A percentile compares a stretch with the other conserved stretches of the same genome.
Conservation (phyloP, 2,113 vertebrate species). For the Notarius lentiginosus region DNA sequence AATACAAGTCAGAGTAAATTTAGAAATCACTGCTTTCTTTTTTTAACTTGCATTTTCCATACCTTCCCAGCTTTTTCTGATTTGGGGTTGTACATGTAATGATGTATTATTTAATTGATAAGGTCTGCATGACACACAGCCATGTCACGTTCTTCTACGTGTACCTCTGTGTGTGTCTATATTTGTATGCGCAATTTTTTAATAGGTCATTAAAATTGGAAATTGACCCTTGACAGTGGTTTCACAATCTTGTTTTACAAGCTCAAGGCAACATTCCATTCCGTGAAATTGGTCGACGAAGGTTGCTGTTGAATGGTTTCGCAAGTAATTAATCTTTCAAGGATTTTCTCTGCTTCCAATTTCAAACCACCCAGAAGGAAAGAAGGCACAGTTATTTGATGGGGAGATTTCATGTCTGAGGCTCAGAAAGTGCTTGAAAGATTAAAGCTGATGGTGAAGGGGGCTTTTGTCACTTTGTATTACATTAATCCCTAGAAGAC, state of each 20-base stretch:
- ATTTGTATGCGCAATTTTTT: slow-evolving; percentile 22
- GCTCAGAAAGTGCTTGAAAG: slow-evolving; percentile 50
- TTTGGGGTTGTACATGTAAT: neutral
- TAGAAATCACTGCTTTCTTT: too few relatives aligned
- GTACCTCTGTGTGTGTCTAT: neutral
- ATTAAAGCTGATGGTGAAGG: slow-evolving; percentile 46
- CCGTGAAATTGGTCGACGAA: slow-evolving; percentile 51
- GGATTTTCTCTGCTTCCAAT: slow-evolving; percentile 56
- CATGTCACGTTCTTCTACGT: neutral
- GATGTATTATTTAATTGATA: neutral
- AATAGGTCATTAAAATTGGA: slow-evolving; percentile 48
- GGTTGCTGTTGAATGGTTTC: slow-evolving; percentile 47
- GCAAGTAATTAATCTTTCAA: slow-evolving; percentile 61
- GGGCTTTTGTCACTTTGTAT: slow-evolving; percentile 37
- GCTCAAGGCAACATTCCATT: slow-evolving; percentile 51
- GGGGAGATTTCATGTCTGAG: slow-evolving; percentile 49
- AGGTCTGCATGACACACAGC: neutral
- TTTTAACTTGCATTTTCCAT: too few relatives aligned
- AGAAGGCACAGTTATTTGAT: slow-evolving; percentile 40
- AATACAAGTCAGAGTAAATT: too few relatives aligned
- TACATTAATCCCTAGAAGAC: slow-evolving; percentile 42
- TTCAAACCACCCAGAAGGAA: slow-evolving; percentile 53
- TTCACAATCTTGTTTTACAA: slow-evolving; percentile 37
- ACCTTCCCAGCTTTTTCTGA: too few relatives aligned
- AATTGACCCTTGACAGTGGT: slow-evolving; percentile 25